Evolutionary conservation across 2,113 vertebrate species (phyloP), one percentile per base, ranked within the genome.

Genomic region (Neodontobutis hainanensis): DNA sequence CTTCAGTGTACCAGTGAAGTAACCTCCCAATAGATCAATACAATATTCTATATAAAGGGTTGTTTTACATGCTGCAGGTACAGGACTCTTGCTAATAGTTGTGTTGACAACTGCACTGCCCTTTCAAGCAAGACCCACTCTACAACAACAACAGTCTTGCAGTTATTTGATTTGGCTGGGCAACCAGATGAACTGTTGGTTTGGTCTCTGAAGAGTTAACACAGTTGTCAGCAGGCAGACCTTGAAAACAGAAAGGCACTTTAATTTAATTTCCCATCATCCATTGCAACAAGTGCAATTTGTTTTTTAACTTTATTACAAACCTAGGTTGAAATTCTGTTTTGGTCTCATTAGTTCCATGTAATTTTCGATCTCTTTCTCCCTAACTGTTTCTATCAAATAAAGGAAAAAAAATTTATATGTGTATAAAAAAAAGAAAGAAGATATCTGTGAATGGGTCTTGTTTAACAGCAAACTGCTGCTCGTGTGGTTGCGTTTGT

Each of bases 391-490:
- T 3, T 27, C 19, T 27, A 27, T 27, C 19, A 27, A 27, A 27
- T 27, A 27, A 27, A 27, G 19, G 19, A 27, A 27, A 27, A 1
- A 27, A 27, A 27, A 27, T 27, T 2, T 27, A 3, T 27, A 27
- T 27, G 19, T 27, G 19, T 27, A 27, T 27, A 27, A 27, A 27
- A 27, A 27, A 27, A 27, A 27, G 19, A 27, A 27, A 27, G 19
- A 27, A 14, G 10, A 49, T 71, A 74, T 49, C 5, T 11, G 27
- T 69, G 66, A 47, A 35, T 59, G 19, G 16, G 4, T 5, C 45
- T 68, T 36, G 5, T 44, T 69, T n/a, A 47, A 66, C 38, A 5
- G 5, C 34, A 51, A 69, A 38, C 52, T 48, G 59, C 49, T 64
- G 52, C 35, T 65, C 1, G 12, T 55, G 16, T 43, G 40, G 48